Evolutionary conservation across 1,140 invertebrate species (phyloP).

Genomic region (Drosophila parabipectinata): DNA sequence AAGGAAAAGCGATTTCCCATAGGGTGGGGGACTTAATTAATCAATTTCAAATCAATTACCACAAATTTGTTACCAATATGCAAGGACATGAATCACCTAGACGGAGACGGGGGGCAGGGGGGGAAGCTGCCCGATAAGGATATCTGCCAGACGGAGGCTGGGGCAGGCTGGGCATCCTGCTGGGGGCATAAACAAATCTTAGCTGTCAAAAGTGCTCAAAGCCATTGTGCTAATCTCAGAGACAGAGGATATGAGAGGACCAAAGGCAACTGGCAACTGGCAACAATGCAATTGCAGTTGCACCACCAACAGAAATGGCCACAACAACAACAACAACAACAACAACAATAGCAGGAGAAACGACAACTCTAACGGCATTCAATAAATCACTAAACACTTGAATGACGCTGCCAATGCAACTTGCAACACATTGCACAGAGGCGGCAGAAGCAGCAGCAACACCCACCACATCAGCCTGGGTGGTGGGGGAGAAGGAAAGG

Average conservation of each 20-base stretch:
- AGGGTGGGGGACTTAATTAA: constrained; percentile 67
- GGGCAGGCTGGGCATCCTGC: constrained; percentile 4
- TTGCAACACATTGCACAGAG: constrained; percentile 75
- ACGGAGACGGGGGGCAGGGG: not conserved
- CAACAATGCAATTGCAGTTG: constrained; percentile 21
- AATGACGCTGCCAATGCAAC: constrained; percentile 82
- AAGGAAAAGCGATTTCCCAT: not conserved
- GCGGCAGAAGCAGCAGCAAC: constrained; percentile 26
- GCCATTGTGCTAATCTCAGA: constrained; percentile 79
- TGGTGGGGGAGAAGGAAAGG: not conserved
- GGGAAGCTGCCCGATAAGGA: constrained; percentile 48
- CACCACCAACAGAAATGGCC: constrained; percentile 7
- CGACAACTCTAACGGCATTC: constrained; percentile 73
- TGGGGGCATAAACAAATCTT: constrained; percentile 75
- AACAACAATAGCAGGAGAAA: constrained; percentile 30
- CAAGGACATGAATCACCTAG: constrained; percentile 74
- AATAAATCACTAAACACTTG: constrained; percentile 84
- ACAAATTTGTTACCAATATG: constrained; percentile 83
- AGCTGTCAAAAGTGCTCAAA: constrained; percentile 81
- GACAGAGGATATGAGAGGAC: not conserved
- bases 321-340: constrained; percentile 31
- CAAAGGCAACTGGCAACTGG: not conserved
- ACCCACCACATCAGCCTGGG: constrained; percentile 40
- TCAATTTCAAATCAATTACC: constrained; percentile 82
- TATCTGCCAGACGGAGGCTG: not conserved